Conservation (phyloP, 2,797 vertebrate genomes). For the Cyprinella venusta region DNA sequence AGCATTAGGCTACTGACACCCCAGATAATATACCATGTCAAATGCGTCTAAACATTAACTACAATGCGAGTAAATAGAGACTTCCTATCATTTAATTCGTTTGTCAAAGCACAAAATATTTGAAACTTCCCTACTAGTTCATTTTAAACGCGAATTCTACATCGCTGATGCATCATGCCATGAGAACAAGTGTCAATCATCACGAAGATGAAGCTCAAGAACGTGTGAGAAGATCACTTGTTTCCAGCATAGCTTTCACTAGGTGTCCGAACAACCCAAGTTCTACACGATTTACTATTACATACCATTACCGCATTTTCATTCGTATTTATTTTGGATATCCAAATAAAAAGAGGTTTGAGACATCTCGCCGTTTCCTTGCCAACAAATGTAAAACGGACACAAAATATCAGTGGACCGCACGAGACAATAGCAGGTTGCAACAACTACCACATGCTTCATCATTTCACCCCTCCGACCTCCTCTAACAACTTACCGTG, state of each 20-base stretch:
- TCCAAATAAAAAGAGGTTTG: background rate
- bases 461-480: slow-evolving; percentile 44
- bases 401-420: slow-evolving; percentile 47
- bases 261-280: background rate
- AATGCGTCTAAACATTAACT: background rate
- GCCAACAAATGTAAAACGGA: slow-evolving; percentile 16
- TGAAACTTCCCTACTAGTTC: background rate
- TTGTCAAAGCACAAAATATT: background rate
- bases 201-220: background rate
- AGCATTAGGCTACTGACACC: background rate
- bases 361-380: slow-evolving; percentile 2
- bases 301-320: background rate
- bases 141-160: background rate
- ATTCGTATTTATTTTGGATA: background rate
- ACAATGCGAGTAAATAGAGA: background rate
- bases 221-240: slow-evolving; percentile 18
- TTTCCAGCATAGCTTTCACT: slow-evolving; percentile 35
- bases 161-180: background rate
- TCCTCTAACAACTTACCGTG: slow-evolving; percentile 72
- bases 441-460: slow-evolving; percentile 54
- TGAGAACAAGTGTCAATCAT: slow-evolving; percentile 50
- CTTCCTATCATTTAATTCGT: background rate
- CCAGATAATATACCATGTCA: background rate
- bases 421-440: slow-evolving; percentile 77
- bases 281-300: slow-evolving; percentile 1